These are phyloP conservation scores for Lamprotornis superbus DNA, from an alignment of 2,113 vertebrate genomes.

Conservation along the genomic window DNA sequence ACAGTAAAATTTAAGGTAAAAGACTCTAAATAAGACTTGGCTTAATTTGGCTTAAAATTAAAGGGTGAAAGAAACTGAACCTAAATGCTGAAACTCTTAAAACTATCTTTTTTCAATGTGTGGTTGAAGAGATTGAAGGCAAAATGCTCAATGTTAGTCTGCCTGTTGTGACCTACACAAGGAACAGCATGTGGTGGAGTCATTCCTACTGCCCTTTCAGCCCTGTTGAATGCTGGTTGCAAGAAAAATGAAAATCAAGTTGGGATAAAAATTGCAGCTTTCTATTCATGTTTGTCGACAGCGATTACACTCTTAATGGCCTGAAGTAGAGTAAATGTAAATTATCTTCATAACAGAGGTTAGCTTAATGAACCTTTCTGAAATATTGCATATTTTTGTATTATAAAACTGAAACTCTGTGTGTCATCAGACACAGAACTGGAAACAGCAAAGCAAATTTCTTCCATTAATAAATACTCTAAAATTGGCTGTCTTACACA, in stretches of 20 bases:
- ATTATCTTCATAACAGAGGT: slow-evolving; percentile 1
- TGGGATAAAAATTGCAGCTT: background rate
- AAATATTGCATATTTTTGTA: slow-evolving; percentile 32
- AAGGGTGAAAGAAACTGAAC: background rate
- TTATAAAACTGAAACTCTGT: background rate
- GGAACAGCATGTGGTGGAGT: background rate
- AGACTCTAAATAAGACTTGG: background rate
- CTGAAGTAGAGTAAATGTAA: slow-evolving; percentile 42
- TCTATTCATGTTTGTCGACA: slow-evolving; percentile 23
- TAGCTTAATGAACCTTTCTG: slow-evolving; percentile 47
- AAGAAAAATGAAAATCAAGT: slow-evolving; percentile 28
- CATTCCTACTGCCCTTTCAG: background rate
- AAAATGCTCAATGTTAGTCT: background rate
- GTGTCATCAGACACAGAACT: slow-evolving; percentile 26
- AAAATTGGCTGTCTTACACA: background rate
- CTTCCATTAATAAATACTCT: slow-evolving; percentile 28
- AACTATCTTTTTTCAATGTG: background rate
- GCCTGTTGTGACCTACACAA: background rate
- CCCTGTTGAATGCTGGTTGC: background rate
- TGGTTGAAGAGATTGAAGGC: background rate
- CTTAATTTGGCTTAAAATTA: background rate
- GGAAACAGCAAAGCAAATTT: background rate
- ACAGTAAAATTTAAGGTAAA: background rate
- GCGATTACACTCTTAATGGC: background rate
- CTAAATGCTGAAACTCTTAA: background rate